Base-by-base conservation (phyloP, 2,797 vertebrate genomes). In the Neosalanx taihuensis region DNA sequence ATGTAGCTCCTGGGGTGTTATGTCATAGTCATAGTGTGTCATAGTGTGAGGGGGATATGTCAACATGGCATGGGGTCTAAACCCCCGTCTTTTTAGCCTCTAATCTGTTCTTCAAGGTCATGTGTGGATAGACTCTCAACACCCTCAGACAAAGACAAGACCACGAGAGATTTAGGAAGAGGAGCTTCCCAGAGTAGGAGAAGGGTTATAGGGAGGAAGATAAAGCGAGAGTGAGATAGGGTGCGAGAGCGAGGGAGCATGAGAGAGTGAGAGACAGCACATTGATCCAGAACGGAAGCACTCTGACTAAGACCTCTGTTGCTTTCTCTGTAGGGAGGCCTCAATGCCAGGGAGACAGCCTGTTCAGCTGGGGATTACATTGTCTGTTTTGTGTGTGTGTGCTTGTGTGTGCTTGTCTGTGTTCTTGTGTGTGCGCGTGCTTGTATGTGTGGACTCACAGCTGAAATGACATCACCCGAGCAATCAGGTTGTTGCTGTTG, bases 101-200 rank as follows among this genome's bases (percentile, higher is more conserved):
- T 81, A 85, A 85, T 83, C 74, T 81, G 70, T 70, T 62, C 59
- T 66, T 80, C 79, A 81, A 67, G 79, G 81, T 76, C 72, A 74
- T 49, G 26, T 72, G 70, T 71, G 69, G 80, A 84, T 79, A 78
- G 18, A 35, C 23, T 69, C 15, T 37, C 53, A 35, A 31, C 46
- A 71, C 37, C 66, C 72, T 77, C 79, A 83, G 68, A 70, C 4
- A 67, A 1, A 49, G 26, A 30, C 7, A 67, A 4, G 5, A 7
- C 6, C 10, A 12, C 3, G 20, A 31, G 49, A 56, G 15, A 23
- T 26, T 29, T 51, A 12, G 41, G 20, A 3, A 51, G 49, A 15
- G 26, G 37, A 26, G 17, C 46, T 29, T 29, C 6, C 13, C 12
- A 26, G 20, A 30, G 59, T 7, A 9, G 1, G 20, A 0, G 20